These are phyloP conservation scores for Probosciger aterrimus DNA, from an alignment of 2,113 vertebrate genomes.

Conservation along the genomic window DNA sequence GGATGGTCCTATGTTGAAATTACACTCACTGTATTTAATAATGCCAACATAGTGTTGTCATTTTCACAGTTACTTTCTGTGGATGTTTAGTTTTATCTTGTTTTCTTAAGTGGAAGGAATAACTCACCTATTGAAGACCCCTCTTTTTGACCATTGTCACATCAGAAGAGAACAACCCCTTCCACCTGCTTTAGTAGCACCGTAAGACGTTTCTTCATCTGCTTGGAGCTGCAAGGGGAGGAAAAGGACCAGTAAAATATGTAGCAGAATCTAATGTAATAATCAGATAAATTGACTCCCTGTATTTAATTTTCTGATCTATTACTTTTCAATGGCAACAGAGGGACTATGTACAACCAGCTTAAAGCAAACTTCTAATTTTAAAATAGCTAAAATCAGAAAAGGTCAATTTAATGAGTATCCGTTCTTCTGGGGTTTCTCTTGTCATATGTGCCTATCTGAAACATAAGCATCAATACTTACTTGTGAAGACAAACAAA, in stretches of 20 bases:
- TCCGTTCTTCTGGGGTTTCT: background rate
- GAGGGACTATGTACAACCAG: too few species aligned
- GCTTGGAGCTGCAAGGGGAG: background rate
- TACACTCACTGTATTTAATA: background rate
- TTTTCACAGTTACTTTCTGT: background rate
- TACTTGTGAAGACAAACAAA: background rate
- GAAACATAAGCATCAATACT: background rate
- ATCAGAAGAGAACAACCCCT: background rate
- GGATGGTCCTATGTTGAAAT: background rate
- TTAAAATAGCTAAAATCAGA: background rate
- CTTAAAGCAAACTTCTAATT: background rate
- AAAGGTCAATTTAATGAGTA: background rate
- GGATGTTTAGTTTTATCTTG: background rate
- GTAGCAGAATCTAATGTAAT: background rate
- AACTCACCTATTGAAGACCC: background rate
- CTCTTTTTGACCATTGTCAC: background rate
- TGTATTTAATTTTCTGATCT: background rate
- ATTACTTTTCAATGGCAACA: background rate
- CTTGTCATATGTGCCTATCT: background rate
- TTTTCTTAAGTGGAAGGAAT: background rate
- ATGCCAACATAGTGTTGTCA: background rate
- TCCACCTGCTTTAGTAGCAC: background rate
- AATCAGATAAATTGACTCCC: background rate
- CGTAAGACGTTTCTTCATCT: background rate
- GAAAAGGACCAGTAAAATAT: background rate